Base-by-base conservation (phyloP, 2,888 invertebrate species). In the Molorchus minor region DNA sequence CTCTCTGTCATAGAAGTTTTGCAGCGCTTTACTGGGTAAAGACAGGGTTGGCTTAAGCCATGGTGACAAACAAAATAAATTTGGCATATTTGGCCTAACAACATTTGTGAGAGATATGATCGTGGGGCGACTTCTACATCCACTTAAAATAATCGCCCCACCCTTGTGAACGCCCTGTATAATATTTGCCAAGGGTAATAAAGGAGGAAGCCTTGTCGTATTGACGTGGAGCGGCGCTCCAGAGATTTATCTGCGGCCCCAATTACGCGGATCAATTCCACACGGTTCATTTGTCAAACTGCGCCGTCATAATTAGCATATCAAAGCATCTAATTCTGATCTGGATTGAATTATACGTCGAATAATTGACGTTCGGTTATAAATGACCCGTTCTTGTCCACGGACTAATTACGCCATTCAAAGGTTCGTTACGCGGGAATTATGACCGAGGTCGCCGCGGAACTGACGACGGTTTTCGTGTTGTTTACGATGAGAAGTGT, bases 271-370 rank as follows among this genome's bases (percentile, higher is more conserved):
- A 58, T 59, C 62, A 59, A 62, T 62, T 58, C 49, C 53, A 44
- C 54, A 47, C 61, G 64, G 56, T 68, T 68, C 65, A 69, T 71
- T 71, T 68, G 67, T 68, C 71, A 69, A 66, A 73, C 68, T 58
- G 58, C 45, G 56, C 57, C 55, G 30, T 60, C 57, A 64, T 73
- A 72, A 75, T 73, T 74, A 75, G 71, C 74, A 74, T 75, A 74
- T 73, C 74, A 74, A 74, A 75, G 72, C 70, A 58, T 68, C 69
- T 70, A 70, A 71, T 68, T 70, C 61, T 64, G 64, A 67, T 68
- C 67, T 65, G 58, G 70, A 72, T 72, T 71, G 73, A 74, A 73
- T 73, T 70, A 73, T 68, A 67, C 64, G 61, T 61, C 60, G 60
- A 58, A 68, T 73, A 75, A 75, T 75, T 74, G 73, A 69, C 67